Percentiles rank a stretch among this genome's conserved stretches.
These are phyloP conservation scores for Lathamus discolor DNA, from an alignment of 2,113 vertebrate genomes.

Conservation along the genomic window DNA sequence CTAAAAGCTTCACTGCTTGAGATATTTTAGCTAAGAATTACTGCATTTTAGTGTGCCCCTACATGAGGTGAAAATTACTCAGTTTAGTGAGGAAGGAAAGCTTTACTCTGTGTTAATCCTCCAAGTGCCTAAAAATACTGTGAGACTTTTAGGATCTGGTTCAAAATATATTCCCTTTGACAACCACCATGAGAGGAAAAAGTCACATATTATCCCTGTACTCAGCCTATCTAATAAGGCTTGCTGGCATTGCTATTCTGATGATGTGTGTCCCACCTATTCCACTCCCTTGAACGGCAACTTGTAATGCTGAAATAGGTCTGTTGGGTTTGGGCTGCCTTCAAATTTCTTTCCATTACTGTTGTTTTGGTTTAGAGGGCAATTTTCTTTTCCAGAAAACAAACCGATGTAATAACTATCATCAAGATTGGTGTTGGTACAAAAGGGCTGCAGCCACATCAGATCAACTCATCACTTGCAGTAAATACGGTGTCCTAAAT, in stretches of 20 bases:
- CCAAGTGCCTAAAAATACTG: background rate
- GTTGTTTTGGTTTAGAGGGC: background rate
- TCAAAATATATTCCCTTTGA: background rate
- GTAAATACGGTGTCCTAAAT: background rate
- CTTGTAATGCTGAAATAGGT: background rate
- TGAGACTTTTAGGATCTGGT: background rate
- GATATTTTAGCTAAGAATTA: background rate
- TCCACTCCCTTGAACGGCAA: background rate
- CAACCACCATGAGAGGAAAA: background rate
- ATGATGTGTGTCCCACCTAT: background rate
- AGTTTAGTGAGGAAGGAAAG: background rate
- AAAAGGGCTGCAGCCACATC: background rate
- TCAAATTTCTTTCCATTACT: background rate
- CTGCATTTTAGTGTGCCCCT: background rate
- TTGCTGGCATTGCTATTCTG: background rate
- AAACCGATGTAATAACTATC: background rate
- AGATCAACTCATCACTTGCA: background rate
- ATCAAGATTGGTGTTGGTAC: background rate
- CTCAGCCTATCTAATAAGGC: background rate
- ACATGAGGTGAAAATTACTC: background rate
- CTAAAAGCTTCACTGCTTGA: background rate
- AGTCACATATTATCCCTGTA: background rate
- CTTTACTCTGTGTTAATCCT: background rate
- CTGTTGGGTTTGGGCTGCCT: background rate
- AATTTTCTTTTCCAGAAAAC: conserved; percentile 17